Percentiles rank a stretch among this genome's conserved stretches.
These are phyloP conservation scores for Protophormia terraenovae DNA, from an alignment of 2,888 invertebrate species.

Conservation along the genomic window DNA sequence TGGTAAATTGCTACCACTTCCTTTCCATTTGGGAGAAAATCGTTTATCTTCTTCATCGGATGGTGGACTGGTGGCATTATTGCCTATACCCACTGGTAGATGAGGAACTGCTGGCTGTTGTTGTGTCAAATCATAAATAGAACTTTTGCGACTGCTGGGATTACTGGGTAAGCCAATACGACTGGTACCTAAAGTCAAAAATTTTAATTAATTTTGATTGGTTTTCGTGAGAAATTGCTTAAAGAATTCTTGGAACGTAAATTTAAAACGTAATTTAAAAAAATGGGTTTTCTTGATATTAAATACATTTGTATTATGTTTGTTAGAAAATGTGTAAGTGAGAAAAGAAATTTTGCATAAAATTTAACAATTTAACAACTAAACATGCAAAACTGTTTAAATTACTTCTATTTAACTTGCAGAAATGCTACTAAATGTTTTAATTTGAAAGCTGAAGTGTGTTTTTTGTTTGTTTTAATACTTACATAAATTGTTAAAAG, in stretches of 20 bases:
- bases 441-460: not conserved
- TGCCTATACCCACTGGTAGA: conserved; percentile 79
- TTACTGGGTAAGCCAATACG: conserved; percentile 79
- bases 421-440: not conserved
- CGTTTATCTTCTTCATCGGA: conserved; percentile 82
- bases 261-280: not conserved
- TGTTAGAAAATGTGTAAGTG: not conserved
- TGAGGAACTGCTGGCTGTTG: conserved; percentile 71
- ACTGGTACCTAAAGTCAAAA: conserved; percentile 77
- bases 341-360: not conserved
- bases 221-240: not conserved
- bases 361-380: not conserved
- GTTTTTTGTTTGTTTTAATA: not conserved
- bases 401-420: not conserved
- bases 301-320: not conserved
- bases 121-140: conserved; percentile 83
- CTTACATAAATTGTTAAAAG: not conserved
- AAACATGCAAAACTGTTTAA: not conserved
- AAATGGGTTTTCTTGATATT: not conserved
- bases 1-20: conserved; percentile 77
- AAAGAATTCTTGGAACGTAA: not conserved
- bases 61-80: conserved; percentile 83
- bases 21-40: conserved; percentile 79
- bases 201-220: not conserved
- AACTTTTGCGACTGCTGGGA: conserved; percentile 83